Conservation (phyloP, 2,113 vertebrate genomes). For the Alces alces region DNA sequence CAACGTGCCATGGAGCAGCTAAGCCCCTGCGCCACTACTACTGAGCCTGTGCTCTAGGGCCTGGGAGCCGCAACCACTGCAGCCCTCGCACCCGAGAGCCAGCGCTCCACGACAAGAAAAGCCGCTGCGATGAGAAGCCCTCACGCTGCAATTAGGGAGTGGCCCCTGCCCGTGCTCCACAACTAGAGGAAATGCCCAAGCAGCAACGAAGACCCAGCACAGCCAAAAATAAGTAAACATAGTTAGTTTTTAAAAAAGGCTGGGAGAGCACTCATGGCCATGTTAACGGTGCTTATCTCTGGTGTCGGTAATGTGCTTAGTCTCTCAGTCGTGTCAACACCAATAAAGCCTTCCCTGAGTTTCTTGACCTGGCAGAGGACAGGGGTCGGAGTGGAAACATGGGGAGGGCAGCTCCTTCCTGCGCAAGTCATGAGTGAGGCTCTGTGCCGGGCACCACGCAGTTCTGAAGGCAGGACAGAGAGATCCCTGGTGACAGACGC, state of each 20-base stretch:
- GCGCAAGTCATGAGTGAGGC: not conserved
- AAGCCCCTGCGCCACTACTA: not conserved
- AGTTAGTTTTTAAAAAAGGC: not conserved
- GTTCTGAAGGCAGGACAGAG: not conserved
- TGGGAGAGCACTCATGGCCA: fast-evolving
- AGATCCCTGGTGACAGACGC: not conserved
- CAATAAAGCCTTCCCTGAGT: not conserved
- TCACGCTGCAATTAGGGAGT: not conserved
- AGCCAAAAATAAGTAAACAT: not conserved
- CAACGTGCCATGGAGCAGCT: not conserved
- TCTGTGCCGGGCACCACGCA: fast-evolving
- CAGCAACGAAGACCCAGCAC: not conserved
- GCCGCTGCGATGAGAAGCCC: not conserved
- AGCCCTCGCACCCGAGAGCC: not conserved
- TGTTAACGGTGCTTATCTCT: fast-evolving
- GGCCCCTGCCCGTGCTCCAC: not conserved
- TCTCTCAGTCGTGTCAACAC: not conserved
- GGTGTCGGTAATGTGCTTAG: not conserved
- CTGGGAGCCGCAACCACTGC: not conserved
- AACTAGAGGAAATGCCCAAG: not conserved
- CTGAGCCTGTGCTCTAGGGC: not conserved
- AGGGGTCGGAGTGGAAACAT: not conserved
- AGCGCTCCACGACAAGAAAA: not conserved
- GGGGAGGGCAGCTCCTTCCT: not conserved
- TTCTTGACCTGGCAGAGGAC: not conserved